Evolutionary conservation across 1,140 invertebrate species (phyloP).

Genomic region (Macrotrachela quadricornifera): DNA sequence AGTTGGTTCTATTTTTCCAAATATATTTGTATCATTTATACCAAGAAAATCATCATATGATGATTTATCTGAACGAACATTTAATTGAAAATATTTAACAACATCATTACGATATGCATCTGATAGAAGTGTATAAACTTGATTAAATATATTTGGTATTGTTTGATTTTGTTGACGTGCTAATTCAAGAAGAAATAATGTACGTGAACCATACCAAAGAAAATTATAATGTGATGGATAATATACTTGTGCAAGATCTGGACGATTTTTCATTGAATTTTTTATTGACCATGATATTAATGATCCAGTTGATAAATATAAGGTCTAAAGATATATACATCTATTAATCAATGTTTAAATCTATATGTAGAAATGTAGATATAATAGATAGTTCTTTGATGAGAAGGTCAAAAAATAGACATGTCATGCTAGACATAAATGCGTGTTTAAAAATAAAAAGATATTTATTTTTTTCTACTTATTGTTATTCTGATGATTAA

Average conservation of each 20-base stretch:
- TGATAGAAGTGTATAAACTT: background rate
- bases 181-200: conserved; percentile 11
- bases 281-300: conserved; percentile 17
- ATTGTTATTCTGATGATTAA: too few relatives aligned
- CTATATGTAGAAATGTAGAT: too few relatives aligned
- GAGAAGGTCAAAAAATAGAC: too few relatives aligned
- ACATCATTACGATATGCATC: conserved; percentile 9
- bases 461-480: too few relatives aligned
- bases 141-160: too few relatives aligned
- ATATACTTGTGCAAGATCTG: conserved; percentile 20
- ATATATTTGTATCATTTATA: conserved; percentile 14
- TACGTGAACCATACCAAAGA: conserved; percentile 21
- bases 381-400: too few relatives aligned
- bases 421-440: too few relatives aligned
- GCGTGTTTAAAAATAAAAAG: too few relatives aligned
- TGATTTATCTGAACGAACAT: conserved; percentile 8
- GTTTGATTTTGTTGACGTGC: too few relatives aligned
- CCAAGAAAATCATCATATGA: conserved; percentile 23
- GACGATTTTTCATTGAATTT: conserved; percentile 14
- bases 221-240: conserved; percentile 22
- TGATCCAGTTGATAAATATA: conserved; percentile 18
- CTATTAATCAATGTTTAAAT: too few relatives aligned
- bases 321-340: conserved; percentile 12
- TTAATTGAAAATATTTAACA: conserved; percentile 10
- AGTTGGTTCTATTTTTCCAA: conserved; percentile 12